Conservation (phyloP, 2,797 vertebrate genomes). For the Girardinus metallicus region DNA sequence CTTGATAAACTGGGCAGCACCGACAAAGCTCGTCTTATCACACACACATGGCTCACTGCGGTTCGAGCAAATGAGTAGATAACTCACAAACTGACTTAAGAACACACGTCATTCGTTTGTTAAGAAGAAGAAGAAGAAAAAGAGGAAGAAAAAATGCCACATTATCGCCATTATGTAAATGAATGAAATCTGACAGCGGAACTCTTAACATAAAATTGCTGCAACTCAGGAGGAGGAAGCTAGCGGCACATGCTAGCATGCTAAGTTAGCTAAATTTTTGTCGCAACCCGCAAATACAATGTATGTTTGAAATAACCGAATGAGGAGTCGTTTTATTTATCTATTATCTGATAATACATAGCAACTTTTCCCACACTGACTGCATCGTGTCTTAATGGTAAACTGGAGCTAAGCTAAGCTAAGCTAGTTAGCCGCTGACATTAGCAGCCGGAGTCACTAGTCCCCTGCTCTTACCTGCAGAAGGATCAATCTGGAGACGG, state of each 20-base stretch:
- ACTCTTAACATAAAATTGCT: neutral
- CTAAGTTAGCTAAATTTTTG: slow-evolving; percentile 13
- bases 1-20: neutral
- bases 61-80: neutral
- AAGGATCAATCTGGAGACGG: slow-evolving; percentile 24
- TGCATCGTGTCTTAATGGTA: neutral
- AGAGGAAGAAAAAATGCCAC: neutral
- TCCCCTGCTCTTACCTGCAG: slow-evolving; percentile 59
- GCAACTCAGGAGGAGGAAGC: slow-evolving; percentile 26
- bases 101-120: neutral
- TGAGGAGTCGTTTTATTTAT: neutral
- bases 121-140: neutral
- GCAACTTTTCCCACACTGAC: neutral
- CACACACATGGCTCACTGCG: neutral
- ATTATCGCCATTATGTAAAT: neutral
- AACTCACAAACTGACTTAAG: neutral
- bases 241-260: slow-evolving; percentile 46
- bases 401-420: slow-evolving; percentile 14
- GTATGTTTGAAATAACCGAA: fast-evolving
- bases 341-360: neutral
- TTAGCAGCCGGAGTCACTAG: slow-evolving; percentile 37
- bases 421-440: slow-evolving; percentile 55
- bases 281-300: neutral
- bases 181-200: neutral
- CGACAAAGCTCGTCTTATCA: neutral